Conservation (phyloP, 2,888 invertebrate genomes). For the Selenia dentaria region DNA sequence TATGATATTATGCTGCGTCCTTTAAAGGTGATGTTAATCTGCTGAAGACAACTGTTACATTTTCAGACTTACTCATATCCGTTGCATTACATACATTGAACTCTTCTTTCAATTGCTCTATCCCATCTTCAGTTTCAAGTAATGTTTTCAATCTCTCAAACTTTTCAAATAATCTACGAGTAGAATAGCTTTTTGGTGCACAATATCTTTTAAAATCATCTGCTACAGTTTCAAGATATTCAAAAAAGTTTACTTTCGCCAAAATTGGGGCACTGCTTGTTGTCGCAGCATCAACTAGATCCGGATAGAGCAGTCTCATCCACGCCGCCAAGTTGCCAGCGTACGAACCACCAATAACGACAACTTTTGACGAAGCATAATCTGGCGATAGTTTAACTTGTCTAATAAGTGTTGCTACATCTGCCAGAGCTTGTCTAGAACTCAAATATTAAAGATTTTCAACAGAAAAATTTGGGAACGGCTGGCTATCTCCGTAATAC, state of each 20-base stretch:
- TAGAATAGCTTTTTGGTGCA: conserved; percentile 50
- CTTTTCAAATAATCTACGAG: conserved; percentile 48
- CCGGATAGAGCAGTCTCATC: conserved; percentile 65
- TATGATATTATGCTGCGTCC: conserved; percentile 63
- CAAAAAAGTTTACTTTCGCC: conserved; percentile 68
- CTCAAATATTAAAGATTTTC: conserved; percentile 62
- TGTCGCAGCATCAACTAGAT: conserved; percentile 66
- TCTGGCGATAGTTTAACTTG: conserved; percentile 46
- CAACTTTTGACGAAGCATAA: conserved; percentile 60
- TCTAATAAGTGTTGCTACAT: conserved; percentile 55
- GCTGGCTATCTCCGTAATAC: conserved; percentile 71
- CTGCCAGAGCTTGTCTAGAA: conserved; percentile 67
- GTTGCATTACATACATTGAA: conserved; percentile 61
- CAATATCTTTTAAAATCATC: conserved; percentile 65
- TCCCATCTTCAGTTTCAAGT: conserved; percentile 54
- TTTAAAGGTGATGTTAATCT: conserved; percentile 52
- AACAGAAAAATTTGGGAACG: conserved; percentile 49
- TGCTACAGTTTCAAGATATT: conserved; percentile 68
- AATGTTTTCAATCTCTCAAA: conserved; percentile 56
- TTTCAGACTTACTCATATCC: conserved; percentile 56
- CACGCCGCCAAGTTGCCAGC: conserved; percentile 74
- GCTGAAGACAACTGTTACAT: conserved; percentile 62
- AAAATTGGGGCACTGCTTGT: conserved; percentile 74
- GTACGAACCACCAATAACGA: conserved; percentile 72
- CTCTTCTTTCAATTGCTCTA: conserved; percentile 55